Evolutionary conservation across 2,113 vertebrate genomes (phyloP).

Genomic region (Equus quagga): DNA sequence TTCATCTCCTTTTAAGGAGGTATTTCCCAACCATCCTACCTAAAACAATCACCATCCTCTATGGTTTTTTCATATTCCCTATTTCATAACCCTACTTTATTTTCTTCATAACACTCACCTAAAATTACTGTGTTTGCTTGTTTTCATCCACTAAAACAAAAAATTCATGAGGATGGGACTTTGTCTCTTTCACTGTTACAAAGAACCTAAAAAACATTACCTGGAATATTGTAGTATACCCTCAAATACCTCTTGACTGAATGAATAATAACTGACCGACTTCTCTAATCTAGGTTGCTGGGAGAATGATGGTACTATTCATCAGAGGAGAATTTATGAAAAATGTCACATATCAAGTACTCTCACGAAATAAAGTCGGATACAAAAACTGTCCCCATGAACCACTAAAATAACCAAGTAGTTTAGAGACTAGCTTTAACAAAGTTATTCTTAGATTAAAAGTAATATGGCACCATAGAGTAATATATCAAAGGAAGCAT

Average conservation of each 20-base stretch:
- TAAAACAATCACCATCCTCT: neutral
- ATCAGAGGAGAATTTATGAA: neutral
- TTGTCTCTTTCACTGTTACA: neutral
- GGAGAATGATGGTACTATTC: neutral
- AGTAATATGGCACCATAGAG: neutral
- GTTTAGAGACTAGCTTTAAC: slow-evolving; percentile 4
- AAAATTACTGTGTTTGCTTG: neutral
- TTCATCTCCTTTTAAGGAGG: neutral
- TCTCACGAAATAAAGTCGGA: neutral
- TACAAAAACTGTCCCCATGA: neutral
- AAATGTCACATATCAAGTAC: neutral
- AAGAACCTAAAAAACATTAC: neutral
- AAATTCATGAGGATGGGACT: neutral
- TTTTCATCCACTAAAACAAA: neutral
- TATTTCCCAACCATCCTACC: neutral
- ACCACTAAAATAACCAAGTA: neutral
- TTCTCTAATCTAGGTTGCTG: neutral
- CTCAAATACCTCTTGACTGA: neutral
- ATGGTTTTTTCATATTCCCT: neutral
- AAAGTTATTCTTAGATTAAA: slow-evolving; percentile 35
- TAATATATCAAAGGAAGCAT: neutral
- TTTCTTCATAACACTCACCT: neutral
- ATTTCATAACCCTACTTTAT: neutral
- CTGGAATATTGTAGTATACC: neutral
- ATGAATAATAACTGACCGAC: neutral